phyloP scores from a whole-genome alignment of 2,797 vertebrate species.

The Sebastes minor region DNA sequence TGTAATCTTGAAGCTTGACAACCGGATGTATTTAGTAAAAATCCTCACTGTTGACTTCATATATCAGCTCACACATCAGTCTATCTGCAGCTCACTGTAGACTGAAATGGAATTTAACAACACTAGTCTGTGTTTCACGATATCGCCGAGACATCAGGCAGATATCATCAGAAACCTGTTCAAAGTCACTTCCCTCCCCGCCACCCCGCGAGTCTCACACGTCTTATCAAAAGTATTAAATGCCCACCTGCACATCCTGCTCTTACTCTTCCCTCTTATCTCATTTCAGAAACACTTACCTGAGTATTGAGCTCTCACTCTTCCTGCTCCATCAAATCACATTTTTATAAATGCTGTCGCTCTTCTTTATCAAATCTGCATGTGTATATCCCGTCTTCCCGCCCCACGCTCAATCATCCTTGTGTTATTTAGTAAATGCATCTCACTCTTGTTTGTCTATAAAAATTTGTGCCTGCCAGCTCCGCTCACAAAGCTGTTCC shows the following conservation, averaged over 20 bases:
- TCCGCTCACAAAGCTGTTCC: conserved; percentile 25
- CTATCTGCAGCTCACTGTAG: neutral
- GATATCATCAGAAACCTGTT: conserved; percentile 24
- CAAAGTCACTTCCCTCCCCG: neutral
- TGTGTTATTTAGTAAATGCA: conserved; percentile 23
- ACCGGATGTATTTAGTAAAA: neutral
- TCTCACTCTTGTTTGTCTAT: conserved; percentile 36
- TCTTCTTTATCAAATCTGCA: conserved; percentile 44
- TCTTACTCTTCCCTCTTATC: conserved; percentile 45
- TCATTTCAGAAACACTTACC: conserved; percentile 57
- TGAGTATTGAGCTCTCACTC: conserved; percentile 28
- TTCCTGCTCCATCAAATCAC: conserved; percentile 22
- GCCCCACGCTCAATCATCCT: neutral
- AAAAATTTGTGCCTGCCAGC: conserved; percentile 31
- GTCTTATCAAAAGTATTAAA: conserved; percentile 50
- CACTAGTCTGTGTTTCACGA: neutral
- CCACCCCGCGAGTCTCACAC: neutral
- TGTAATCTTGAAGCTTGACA: neutral
- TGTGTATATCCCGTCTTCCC: neutral
- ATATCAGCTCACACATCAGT: neutral
- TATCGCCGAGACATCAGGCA: neutral
- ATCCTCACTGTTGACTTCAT: neutral
- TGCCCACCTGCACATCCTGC: conserved; percentile 24
- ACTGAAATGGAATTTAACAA: neutral
- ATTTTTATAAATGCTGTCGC: conserved; percentile 35